phyloP scores from a whole-genome alignment of 1,140 invertebrate species.

The Subanguina moxae region DNA sequence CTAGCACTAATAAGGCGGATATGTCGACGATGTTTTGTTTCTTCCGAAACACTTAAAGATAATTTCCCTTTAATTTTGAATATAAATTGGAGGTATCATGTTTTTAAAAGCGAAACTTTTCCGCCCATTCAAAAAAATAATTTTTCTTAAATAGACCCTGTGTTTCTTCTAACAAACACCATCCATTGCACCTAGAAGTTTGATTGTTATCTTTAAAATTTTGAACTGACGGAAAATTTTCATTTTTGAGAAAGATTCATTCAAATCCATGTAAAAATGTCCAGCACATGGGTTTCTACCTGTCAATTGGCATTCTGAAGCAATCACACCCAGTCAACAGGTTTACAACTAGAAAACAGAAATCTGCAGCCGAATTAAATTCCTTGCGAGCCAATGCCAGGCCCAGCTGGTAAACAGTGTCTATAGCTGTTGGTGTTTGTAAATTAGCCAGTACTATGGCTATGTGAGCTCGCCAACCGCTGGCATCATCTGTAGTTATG shows the following conservation, averaged over 20 bases:
- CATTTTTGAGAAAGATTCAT: neutral
- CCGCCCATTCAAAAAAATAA: neutral
- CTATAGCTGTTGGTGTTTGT: constrained; percentile 38
- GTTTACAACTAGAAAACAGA: constrained; percentile 51
- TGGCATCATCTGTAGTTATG: constrained; percentile 7
- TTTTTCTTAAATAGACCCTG: neutral
- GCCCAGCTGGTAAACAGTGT: constrained; percentile 48
- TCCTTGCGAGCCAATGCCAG: constrained; percentile 41
- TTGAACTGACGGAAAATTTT: no score
- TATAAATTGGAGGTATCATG: no score
- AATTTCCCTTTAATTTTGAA: no score
- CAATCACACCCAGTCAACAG: constrained; percentile 39
- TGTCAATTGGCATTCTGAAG: constrained; percentile 10
- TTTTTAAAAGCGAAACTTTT: no score
- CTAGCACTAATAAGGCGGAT: constrained; percentile 42
- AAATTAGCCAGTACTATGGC: constrained; percentile 49
- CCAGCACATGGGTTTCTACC: no score
- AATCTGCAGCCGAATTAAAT: constrained; percentile 50
- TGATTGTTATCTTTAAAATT: no score
- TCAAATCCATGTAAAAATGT: no score
- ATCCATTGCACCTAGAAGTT: no score
- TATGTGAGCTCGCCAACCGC: constrained; percentile 42
- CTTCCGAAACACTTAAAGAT: constrained; percentile 14
- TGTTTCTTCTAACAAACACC: neutral
- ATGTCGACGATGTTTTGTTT: constrained; percentile 18